Percentiles rank a stretch among this genome's conserved stretches.
phyloP scores from a whole-genome alignment of 1,140 invertebrate species.

The Matsumurasca onukii region DNA sequence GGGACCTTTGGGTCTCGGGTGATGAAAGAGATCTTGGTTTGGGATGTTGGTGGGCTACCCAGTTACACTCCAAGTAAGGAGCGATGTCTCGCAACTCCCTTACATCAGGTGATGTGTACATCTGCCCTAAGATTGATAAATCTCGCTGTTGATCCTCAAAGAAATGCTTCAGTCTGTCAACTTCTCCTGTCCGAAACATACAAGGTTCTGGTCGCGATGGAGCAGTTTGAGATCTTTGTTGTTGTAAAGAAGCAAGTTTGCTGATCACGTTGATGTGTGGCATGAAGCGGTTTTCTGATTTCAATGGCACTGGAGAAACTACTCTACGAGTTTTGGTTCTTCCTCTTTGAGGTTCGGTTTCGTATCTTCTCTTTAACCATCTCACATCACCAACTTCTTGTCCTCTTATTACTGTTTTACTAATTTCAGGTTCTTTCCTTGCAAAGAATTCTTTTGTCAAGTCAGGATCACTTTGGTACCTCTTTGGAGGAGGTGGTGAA shows the following conservation, averaged over 20 bases:
- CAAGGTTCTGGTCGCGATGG: slow-evolving; percentile 44
- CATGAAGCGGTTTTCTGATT: slow-evolving; percentile 72
- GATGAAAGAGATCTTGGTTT: slow-evolving; percentile 61
- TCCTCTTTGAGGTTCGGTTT: slow-evolving; percentile 52
- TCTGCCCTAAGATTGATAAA: slow-evolving; percentile 70
- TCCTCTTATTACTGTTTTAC: slow-evolving; percentile 50
- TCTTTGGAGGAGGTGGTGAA: slow-evolving; percentile 49
- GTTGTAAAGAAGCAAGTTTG: slow-evolving; percentile 71
- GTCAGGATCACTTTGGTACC: slow-evolving; percentile 75
- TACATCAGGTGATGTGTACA: slow-evolving; percentile 81
- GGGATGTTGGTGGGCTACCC: slow-evolving; percentile 77
- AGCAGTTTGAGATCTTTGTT: slow-evolving; percentile 45
- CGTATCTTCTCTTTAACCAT: slow-evolving; percentile 60
- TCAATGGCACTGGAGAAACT: slow-evolving; percentile 62
- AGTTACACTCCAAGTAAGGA: slow-evolving; percentile 70
- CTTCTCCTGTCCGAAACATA: slow-evolving; percentile 53
- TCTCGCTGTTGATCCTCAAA: slow-evolving; percentile 56
- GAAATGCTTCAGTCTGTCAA: slow-evolving; percentile 64
- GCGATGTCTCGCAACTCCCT: slow-evolving; percentile 73
- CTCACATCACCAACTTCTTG: slow-evolving; percentile 62
- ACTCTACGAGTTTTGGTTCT: slow-evolving; percentile 54
- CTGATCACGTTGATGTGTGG: slow-evolving; percentile 87
- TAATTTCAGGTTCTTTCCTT: slow-evolving; percentile 50
- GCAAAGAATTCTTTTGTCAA: slow-evolving; percentile 59
- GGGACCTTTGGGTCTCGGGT: slow-evolving; percentile 48